These are phyloP conservation scores for Drosophila prolongata DNA, from an alignment of 2,888 invertebrate species.

Conservation along the genomic window DNA sequence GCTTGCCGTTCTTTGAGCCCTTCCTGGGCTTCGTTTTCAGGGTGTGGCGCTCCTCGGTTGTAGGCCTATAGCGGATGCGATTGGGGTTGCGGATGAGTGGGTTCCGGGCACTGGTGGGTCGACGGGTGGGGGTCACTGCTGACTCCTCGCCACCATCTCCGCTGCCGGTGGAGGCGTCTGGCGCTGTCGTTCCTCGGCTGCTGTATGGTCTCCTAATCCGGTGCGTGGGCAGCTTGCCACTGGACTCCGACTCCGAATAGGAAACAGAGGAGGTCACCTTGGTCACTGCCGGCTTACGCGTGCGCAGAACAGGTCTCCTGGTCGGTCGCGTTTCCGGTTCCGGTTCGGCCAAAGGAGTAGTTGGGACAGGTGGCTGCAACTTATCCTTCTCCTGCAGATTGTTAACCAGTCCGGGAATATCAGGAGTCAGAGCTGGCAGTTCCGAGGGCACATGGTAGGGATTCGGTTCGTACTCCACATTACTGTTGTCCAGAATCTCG, in stretches of 20 bases:
- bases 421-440: constrained; percentile 86
- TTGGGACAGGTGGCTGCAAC: constrained; percentile 40
- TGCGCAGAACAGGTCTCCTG: constrained; percentile 85
- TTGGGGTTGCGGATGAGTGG: constrained; percentile 83
- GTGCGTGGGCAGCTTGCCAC: constrained; percentile 79
- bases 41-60: constrained; percentile 83
- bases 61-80: constrained; percentile 84
- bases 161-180: constrained; percentile 34
- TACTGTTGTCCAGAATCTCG: constrained; percentile 81
- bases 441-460: constrained; percentile 86
- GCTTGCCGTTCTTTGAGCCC: constrained; percentile 68
- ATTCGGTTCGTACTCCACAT: constrained; percentile 84
- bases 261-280: constrained; percentile 83
- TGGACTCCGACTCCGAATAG: constrained; percentile 79
- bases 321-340: constrained; percentile 84
- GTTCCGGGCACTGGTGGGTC: constrained; percentile 74
- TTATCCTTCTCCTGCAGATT: constrained; percentile 86
- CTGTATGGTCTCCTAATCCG: constrained; percentile 84
- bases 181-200: constrained; percentile 61
- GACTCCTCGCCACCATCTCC: constrained; percentile 49
- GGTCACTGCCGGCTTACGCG: constrained; percentile 85
- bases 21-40: constrained; percentile 76
- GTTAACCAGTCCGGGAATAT: constrained; percentile 87
- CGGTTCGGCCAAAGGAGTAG: constrained; percentile 79
- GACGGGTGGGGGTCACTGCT: constrained; percentile 60